A percentile compares a stretch with the other conserved stretches of the same genome.
phyloP scores from a whole-genome alignment of 2,113 vertebrate genomes.

The Rhipidura dahli region DNA sequence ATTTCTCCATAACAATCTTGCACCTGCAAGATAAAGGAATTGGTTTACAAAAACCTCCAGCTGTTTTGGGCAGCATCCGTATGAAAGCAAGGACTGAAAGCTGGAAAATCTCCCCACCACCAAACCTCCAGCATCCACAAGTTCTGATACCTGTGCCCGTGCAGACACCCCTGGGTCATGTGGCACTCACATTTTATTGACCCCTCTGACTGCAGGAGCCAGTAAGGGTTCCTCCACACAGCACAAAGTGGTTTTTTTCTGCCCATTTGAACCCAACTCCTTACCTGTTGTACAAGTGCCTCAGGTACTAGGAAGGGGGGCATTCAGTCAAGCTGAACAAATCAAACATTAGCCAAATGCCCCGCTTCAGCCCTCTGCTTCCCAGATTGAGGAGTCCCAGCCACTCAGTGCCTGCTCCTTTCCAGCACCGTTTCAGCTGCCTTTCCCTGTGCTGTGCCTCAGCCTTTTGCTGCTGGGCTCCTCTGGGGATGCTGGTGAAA shows the following conservation, averaged over 20 bases:
- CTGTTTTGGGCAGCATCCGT: no score
- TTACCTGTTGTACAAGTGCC: background rate
- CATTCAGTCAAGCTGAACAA: background rate
- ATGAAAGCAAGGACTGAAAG: no score
- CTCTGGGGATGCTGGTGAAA: background rate
- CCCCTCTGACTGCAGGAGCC: background rate
- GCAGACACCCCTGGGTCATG: background rate
- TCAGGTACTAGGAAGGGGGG: background rate
- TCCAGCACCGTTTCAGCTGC: accelerated
- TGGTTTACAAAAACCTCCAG: no score
- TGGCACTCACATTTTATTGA: background rate
- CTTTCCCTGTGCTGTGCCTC: background rate
- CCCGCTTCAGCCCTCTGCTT: background rate
- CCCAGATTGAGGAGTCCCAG: background rate
- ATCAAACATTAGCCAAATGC: background rate
- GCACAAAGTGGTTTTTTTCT: background rate
- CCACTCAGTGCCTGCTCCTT: background rate
- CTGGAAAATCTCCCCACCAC: no score
- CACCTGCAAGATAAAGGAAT: no score
- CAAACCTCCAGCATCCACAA: no score
- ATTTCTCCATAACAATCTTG: no score
- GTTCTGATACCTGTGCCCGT: accelerated
- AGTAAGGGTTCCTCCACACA: background rate
- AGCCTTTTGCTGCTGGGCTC: accelerated
- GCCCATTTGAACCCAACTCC: background rate